These are phyloP conservation scores for Oryzias woworae DNA, from an alignment of 2,113 vertebrate species.

Conservation along the genomic window DNA sequence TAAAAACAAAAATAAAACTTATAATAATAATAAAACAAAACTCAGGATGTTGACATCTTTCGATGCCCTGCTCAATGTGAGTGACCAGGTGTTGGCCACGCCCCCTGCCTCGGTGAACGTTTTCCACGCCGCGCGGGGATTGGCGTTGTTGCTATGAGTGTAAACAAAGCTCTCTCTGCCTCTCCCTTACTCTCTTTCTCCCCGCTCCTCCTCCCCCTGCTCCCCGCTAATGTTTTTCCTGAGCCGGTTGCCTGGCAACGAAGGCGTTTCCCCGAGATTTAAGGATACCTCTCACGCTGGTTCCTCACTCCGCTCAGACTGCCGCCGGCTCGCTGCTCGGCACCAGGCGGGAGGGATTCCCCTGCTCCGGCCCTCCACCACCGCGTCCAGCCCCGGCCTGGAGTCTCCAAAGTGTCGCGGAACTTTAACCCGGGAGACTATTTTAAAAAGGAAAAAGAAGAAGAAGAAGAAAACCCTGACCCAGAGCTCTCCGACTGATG, in stretches of 20 bases:
- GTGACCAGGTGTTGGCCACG: too few species aligned
- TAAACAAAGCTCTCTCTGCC: slow-evolving; percentile 71
- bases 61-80: too few species aligned
- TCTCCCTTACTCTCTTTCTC: slow-evolving; percentile 13
- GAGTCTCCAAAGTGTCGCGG: too few species aligned
- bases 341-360: slow-evolving; percentile 76
- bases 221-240: slow-evolving; percentile 63
- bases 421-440: background rate
- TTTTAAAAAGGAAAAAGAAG: background rate
- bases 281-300: slow-evolving; percentile 68
- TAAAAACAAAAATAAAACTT: too few species aligned
- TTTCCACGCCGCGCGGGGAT: slow-evolving; percentile 16
- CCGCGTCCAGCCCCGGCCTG: slow-evolving; percentile 23
- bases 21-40: too few species aligned
- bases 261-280: slow-evolving; percentile 76
- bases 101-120: too few species aligned
- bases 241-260: slow-evolving; percentile 76
- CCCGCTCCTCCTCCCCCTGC: slow-evolving; percentile 49
- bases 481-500: slow-evolving; percentile 56
- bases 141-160: slow-evolving; percentile 74
- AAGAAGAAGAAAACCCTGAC: background rate
- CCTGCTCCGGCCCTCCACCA: slow-evolving; percentile 62
- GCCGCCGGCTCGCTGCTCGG: slow-evolving; percentile 74
- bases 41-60: too few species aligned
- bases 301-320: slow-evolving; percentile 68